These are phyloP conservation scores for Tetragonula carbonaria DNA, from an alignment of 2,888 invertebrate genomes.

Conservation along the genomic window DNA sequence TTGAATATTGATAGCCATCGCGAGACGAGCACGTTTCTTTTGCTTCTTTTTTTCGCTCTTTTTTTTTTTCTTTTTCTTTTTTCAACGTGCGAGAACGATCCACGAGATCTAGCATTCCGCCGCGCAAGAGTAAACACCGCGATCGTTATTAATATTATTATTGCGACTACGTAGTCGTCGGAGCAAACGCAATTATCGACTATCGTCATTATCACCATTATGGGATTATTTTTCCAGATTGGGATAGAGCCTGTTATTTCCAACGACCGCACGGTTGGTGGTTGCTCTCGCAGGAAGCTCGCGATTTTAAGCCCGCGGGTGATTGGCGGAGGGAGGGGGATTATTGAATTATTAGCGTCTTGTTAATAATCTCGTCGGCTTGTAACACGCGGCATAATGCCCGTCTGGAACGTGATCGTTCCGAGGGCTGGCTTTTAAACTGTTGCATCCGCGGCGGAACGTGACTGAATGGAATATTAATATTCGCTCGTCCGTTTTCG, in stretches of 20 bases:
- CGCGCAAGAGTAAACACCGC: constrained; percentile 31
- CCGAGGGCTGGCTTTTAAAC: constrained; percentile 35
- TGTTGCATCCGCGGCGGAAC: constrained; percentile 33
- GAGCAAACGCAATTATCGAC: constrained; percentile 22
- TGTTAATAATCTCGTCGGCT: constrained; percentile 41
- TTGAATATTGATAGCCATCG: constrained; percentile 47
- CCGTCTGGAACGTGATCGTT: constrained; percentile 26
- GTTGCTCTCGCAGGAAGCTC: constrained; percentile 28
- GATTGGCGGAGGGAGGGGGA: not conserved
- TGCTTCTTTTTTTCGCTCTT: too few relatives aligned
- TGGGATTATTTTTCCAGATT: constrained; percentile 33
- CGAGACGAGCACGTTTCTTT: constrained; percentile 11
- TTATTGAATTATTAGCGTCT: constrained; percentile 55
- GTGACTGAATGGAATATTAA: constrained; percentile 3
- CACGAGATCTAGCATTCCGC: too few relatives aligned
- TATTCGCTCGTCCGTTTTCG: not conserved
- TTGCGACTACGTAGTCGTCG: constrained; percentile 42
- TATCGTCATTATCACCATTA: constrained; percentile 51
- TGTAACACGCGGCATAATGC: constrained; percentile 20
- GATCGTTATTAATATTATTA: constrained; percentile 52
- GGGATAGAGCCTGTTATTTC: constrained; percentile 38
- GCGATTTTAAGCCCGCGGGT: constrained; percentile 24
- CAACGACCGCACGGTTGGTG: not conserved
- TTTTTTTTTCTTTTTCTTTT: too few relatives aligned
- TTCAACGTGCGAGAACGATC: not conserved